Percentiles rank a stretch among this genome's conserved stretches.
These are phyloP conservation scores for Anguilla japonica DNA, from an alignment of 2,113 vertebrate species.

Conservation along the genomic window DNA sequence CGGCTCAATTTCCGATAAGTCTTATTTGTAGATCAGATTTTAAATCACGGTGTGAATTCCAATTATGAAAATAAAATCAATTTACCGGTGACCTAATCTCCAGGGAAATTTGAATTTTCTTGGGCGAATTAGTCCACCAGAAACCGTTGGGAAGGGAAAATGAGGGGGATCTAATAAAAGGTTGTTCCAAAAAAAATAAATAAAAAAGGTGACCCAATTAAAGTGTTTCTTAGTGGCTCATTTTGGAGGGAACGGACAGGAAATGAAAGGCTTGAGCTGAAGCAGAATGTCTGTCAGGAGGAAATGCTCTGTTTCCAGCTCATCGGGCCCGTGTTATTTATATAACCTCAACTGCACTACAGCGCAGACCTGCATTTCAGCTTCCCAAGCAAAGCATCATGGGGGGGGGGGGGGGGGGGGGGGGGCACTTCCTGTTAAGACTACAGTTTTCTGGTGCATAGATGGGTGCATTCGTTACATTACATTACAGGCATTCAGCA, in stretches of 20 bases:
- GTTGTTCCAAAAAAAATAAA: neutral
- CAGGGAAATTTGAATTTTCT: neutral
- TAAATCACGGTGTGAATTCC: neutral
- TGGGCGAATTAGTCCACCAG: neutral
- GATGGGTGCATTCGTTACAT: no score
- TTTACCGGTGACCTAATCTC: neutral
- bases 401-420: no score
- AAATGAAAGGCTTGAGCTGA: conserved; percentile 18
- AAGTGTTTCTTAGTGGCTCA: conserved; percentile 3
- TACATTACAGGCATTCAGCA: no score
- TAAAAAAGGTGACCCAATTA: conserved; percentile 10
- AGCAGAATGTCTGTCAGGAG: conserved; percentile 7
- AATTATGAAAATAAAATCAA: neutral
- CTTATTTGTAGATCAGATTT: neutral
- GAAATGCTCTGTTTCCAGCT: conserved; percentile 15
- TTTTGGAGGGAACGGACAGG: neutral
- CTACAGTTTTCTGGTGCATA: no score
- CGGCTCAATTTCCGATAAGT: neutral
- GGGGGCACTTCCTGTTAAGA: no score
- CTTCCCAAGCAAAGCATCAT: neutral
- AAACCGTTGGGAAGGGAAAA: neutral
- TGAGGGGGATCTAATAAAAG: neutral
- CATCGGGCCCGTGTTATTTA: conserved; percentile 9
- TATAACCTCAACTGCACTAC: neutral
- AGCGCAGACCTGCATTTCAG: neutral